Evolutionary conservation across 2,113 vertebrate species (phyloP).

Genomic region (Ptychochromis oligacanthus): DNA sequence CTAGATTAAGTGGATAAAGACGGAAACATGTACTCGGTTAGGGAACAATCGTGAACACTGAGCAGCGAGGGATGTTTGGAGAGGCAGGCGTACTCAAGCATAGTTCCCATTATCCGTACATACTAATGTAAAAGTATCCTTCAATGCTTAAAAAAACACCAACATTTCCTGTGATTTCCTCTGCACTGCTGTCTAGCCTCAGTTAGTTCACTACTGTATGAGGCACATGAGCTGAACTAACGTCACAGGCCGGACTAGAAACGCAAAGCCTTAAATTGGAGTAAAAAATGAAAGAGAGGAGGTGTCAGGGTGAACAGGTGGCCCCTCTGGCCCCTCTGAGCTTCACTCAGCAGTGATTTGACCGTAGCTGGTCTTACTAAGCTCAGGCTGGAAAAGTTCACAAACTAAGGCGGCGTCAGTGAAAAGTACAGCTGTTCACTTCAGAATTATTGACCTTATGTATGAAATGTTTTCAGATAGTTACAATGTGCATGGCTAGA

Average conservation of each 20-base stretch:
- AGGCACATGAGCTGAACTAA: constrained; percentile 52
- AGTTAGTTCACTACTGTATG: constrained; percentile 21
- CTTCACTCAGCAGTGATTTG: constrained; percentile 10
- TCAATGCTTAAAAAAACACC: background rate
- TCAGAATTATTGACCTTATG: background rate
- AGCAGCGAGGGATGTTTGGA: background rate
- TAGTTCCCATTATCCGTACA: background rate
- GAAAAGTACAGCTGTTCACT: background rate
- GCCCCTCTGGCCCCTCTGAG: background rate
- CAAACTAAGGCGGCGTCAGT: background rate
- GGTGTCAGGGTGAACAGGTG: background rate
- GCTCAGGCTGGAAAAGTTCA: background rate
- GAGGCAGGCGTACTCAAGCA: background rate
- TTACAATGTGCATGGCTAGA: background rate
- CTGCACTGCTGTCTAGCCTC: constrained; percentile 36
- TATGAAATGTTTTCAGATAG: background rate
- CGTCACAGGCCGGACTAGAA: constrained; percentile 53
- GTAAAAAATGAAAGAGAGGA: background rate
- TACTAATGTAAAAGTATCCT: background rate
- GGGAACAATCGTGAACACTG: background rate
- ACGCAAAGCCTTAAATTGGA: constrained; percentile 25
- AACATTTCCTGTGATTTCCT: too few species aligned
- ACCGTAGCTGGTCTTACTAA: constrained; percentile 13
- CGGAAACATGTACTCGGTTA: background rate
- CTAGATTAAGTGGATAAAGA: background rate